phyloP scores from a whole-genome alignment of 2,797 vertebrate genomes.

The Xiphorhynchus erythropygius region DNA sequence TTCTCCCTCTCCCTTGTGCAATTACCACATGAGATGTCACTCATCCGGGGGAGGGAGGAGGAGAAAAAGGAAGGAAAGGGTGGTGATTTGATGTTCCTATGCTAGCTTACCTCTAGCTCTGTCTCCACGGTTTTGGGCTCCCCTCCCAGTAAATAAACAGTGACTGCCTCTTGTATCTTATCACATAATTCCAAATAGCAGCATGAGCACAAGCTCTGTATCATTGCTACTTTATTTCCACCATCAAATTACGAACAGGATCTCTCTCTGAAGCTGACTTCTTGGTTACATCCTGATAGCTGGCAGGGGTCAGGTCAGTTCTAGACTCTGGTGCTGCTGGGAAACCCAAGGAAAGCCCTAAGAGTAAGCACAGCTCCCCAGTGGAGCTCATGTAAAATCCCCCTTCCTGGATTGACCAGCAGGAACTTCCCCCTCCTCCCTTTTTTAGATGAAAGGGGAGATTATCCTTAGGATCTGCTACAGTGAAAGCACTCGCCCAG shows the following conservation, averaged over 20 bases:
- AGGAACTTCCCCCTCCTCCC: not conserved
- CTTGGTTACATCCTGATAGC: not conserved
- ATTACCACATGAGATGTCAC: not conserved
- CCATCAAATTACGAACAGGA: not conserved
- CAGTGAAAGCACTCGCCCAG: not conserved
- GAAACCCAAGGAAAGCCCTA: not conserved
- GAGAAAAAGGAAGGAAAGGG: constrained; percentile 34
- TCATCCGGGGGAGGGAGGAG: not conserved
- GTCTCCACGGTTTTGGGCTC: not conserved
- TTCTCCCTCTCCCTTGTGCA: not conserved
- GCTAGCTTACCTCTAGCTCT: not conserved
- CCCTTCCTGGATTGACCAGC: not conserved
- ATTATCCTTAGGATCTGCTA: not conserved
- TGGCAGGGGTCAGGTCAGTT: not conserved
- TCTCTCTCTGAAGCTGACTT: not conserved
- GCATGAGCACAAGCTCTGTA: fast-evolving
- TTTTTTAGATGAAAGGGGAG: not conserved
- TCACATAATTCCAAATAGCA: not conserved
- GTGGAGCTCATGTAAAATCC: not conserved
- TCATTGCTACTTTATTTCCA: not conserved
- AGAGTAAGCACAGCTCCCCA: not conserved
- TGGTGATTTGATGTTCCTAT: not conserved
- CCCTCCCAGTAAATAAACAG: not conserved
- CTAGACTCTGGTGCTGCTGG: not conserved
- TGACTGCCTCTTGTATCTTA: not conserved